A percentile compares a stretch with the other conserved stretches of the same genome.
These are phyloP conservation scores for Anastrepha ludens DNA, from an alignment of 1,140 invertebrate species.

Conservation along the genomic window DNA sequence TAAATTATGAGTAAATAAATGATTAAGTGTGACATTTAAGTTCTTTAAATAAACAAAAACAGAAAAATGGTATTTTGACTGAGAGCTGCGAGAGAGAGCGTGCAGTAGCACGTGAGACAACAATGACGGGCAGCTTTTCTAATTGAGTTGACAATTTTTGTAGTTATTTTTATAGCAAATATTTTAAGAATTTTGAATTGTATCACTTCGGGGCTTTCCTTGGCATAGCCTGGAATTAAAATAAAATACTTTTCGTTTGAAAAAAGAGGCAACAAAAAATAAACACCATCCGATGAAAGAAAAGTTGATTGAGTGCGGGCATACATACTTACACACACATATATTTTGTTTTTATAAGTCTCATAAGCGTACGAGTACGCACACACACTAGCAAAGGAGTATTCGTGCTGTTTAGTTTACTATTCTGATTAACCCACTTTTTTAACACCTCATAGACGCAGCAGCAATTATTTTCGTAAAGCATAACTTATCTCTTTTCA, in stretches of 20 bases:
- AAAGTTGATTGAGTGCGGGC: too few species aligned
- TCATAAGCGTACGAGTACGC: too few species aligned
- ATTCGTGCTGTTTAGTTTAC: too few species aligned
- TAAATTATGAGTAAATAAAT: not conserved
- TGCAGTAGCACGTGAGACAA: conserved; percentile 3
- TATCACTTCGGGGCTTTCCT: not conserved
- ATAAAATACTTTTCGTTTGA: not conserved
- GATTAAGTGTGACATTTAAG: not conserved
- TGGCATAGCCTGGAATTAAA: not conserved
- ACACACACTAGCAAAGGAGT: too few species aligned
- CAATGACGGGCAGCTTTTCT: not conserved
- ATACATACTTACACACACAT: too few species aligned
- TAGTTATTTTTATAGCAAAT: not conserved
- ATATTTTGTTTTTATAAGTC: too few species aligned
- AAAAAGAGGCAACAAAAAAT: too few species aligned
- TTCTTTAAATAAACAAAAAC: conserved; percentile 19
- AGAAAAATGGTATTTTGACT: not conserved
- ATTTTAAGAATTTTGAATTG: not conserved
- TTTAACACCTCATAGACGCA: too few species aligned
- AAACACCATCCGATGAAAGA: too few species aligned
- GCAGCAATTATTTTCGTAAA: too few species aligned
- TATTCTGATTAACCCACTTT: too few species aligned
- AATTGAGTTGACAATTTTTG: not conserved
- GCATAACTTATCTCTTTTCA: too few species aligned
- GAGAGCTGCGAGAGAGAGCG: not conserved